Evolutionary conservation across 2,888 invertebrate species (phyloP).

Genomic region (Lochmaea capreae): DNA sequence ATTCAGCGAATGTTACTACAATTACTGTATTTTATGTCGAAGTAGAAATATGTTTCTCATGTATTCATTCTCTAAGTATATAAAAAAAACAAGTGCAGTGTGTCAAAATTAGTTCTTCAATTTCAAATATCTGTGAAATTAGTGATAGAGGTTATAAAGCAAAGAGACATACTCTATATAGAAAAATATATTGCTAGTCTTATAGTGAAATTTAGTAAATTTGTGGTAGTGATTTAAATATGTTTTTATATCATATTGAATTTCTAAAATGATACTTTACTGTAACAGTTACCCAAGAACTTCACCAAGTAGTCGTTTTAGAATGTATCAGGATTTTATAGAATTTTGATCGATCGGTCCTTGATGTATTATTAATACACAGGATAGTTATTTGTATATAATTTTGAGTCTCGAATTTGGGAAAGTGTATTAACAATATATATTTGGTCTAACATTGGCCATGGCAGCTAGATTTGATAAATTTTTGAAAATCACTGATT

Average conservation of each 20-base stretch:
- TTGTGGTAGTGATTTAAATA: not conserved
- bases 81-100: too few species aligned
- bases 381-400: conserved; percentile 39
- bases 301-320: not conserved
- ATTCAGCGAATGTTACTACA: not conserved
- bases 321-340: conserved; percentile 21
- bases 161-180: not conserved
- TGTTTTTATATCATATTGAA: not conserved
- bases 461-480: conserved; percentile 32
- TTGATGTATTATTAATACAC: conserved; percentile 37
- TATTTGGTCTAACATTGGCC: conserved; percentile 21
- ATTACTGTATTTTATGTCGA: not conserved
- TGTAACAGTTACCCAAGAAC: not conserved
- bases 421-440: conserved; percentile 38
- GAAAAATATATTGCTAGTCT: not conserved
- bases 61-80: too few species aligned
- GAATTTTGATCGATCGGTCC: conserved; percentile 16
- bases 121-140: too few species aligned
- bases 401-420: conserved; percentile 33
- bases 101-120: too few species aligned
- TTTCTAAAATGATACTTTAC: not conserved
- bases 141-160: too few species aligned
- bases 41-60: not conserved
- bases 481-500: conserved; percentile 26
- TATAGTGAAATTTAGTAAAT: not conserved